Base-by-base conservation (phyloP, 2,888 invertebrate species). In the Chrysolina haemoptera region DNA sequence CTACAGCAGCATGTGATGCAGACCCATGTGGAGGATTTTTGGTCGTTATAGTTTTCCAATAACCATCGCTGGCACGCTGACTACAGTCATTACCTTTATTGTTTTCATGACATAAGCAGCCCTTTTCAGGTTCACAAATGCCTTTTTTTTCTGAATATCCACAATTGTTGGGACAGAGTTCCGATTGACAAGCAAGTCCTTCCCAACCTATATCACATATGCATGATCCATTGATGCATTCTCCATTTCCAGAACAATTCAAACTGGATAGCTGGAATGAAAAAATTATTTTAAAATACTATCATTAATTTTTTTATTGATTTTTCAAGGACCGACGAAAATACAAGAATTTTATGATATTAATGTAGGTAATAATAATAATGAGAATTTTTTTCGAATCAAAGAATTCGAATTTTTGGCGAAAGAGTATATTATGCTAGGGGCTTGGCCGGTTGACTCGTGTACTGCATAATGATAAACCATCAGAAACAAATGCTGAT, bases 141-240 rank as follows among this genome's bases (percentile, higher is more conserved):
- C 95, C 95, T 64, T 92, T 90, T n/a, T 89, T 89, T 76, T 89
- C 88, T 0, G 76, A 70, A 62, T 78, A 78, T 27, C 90, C 90
- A 84, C 93, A 96, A 86, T 93, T 92, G 89, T 95, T 94, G 70
- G 97, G 97, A 89, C 98, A 98, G 46, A 95, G 90, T 41, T 93
- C 92, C 79, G 93, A 90, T 85, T 97, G 95, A 85, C 98, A 98
- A 9, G 96, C 97, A 35, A 92, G 91, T 0, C 99, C 99, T 18
- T 91, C 92, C 92, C 94, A 98, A 74, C 92, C 92, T 1, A 91
- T 91, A 84, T 96, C 92, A 87, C 98, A 99, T 27, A 81, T 84
- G 72, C 84, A 84, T 14, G 91, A 90, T 2, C 95, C 95, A 75
- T 95, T 94, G 40, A 94, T 92, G 87, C 99, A 99, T 74, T 92